Base-by-base conservation (phyloP, 1,140 invertebrate species). In the Apis dorsata region DNA sequence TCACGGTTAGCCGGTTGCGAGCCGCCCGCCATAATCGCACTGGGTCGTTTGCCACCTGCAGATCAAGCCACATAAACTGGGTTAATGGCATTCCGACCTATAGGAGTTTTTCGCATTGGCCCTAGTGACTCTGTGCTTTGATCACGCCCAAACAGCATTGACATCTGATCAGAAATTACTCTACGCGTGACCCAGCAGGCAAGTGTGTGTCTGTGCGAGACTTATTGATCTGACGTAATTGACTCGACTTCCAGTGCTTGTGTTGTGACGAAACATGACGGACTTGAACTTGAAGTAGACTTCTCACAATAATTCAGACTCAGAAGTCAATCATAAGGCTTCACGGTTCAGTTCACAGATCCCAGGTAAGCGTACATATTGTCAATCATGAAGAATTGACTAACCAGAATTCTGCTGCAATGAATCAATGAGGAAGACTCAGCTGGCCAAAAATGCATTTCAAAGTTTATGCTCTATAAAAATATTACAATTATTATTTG, bases 61-160 rank as follows among this genome's bases (percentile, higher is more conserved):
- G 93, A 94, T 88, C 93, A 94, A 94, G 93, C 93, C 93, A 94
- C 93, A 94, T 92, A 94, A 94, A 94, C 93, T 93, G 92, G 92
- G 93, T 94, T 94, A 94, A 94, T 94, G 92, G 93, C 93, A 88
- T 92, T 93, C 92, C 91, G 91, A 91, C 90, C 89, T 89, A 90
- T 91, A 86, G 86, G 91, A 91, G 84, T 80, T 90, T 89, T 91
- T 93, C 87, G 90, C 90, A 91, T 93, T 92, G 90, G 87, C 92
- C 93, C 92, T 93, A 93, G 92, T 93, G 92, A 93, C 91, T 93
- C 92, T 93, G 93, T 93, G 92, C 92, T 93, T 92, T 92, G 92
- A 91, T 93, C 92, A 93, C 93, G 93, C 92, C 92, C 90, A 93
- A 93, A 93, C 89, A 88, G 90, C 87, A 89, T 92, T 92, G 88